Base-by-base conservation (phyloP, 2,113 vertebrate genomes). In the Limanda limanda region DNA sequence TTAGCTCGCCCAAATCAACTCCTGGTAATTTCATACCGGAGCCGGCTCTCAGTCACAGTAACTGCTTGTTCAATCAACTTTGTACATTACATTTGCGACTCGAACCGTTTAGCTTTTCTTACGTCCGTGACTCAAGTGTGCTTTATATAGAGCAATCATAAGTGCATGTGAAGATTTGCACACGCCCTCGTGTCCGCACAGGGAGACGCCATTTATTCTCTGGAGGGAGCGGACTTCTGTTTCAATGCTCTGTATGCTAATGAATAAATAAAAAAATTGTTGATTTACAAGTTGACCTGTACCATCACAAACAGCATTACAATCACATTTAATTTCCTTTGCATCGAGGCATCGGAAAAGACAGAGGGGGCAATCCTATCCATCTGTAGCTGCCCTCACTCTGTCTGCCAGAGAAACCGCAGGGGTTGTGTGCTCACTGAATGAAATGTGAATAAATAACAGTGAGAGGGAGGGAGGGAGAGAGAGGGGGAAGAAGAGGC, bases 401-500 rank as follows among this genome's bases (percentile, higher is more conserved):
- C 63, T 42, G 77, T 86, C 86, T 85, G 81, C 80, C 85, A 78
- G 82, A 74, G 82, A 87, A 90, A 90, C 83, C 74, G 81, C 64
- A 18, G 88, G 88, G 79, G 83, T 71, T 88, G 85, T 83, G 83
- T 77, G 87, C 70, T 88, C 78, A 79, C 84, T 86, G 82, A 87
- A 90, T 86, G 82, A 91, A 93, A 91, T 79, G 83, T 76, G 82
- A 92, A 92, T 91, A 92, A 92, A 92, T 86, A 90, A 83, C 76
- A 67, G 37, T 72, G 37, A 47, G 67, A 63, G 67, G n/a, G 67
- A 63, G 67, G n/a, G 67, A 63, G 67, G n/a, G 52, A 7, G 66
- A 21, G 25, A 51, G 42, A 58, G 35, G 21, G 48, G 52, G 55
- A 62, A 62, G 45, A 65, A 62, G 55, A 71, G 67, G 81, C 82